phyloP scores from a whole-genome alignment of 2,888 invertebrate species.

The Frankliniella intonsa region DNA sequence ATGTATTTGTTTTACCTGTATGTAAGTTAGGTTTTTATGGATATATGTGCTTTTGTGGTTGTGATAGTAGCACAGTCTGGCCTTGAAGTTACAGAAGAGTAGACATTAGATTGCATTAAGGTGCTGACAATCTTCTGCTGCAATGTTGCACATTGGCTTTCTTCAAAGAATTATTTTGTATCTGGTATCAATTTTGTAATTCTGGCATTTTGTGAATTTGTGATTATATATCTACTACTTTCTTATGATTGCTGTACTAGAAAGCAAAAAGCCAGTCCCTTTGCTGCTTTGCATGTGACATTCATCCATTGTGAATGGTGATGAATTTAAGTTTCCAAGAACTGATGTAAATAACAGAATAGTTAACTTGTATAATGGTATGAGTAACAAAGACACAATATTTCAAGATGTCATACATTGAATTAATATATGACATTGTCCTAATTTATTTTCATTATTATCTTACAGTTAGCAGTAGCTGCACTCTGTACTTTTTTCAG shows the following conservation, averaged over 20 bases:
- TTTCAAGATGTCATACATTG: background rate
- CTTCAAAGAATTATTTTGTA: background rate
- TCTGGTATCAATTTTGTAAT: background rate
- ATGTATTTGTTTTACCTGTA: background rate
- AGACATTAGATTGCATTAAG: background rate
- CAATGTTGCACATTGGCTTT: background rate
- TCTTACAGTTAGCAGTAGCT: background rate
- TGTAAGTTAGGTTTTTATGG: background rate
- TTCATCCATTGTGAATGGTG: background rate
- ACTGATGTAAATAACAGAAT: slow-evolving; percentile 18
- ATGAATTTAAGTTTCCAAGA: background rate
- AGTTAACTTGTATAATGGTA: background rate
- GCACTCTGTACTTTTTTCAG: background rate
- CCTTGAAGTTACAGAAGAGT: too few species aligned
- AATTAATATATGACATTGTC: background rate
- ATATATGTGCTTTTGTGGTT: slow-evolving; percentile 15
- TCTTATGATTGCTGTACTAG: background rate
- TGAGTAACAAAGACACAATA: background rate
- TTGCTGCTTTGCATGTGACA: background rate
- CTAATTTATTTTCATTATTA: background rate
- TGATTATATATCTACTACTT: background rate
- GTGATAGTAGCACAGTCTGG: slow-evolving; percentile 4
- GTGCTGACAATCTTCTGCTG: background rate
- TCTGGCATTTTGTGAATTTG: background rate
- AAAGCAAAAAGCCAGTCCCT: background rate